Percentiles rank a stretch among this genome's conserved stretches.
These are phyloP conservation scores for Megaceryle alcyon DNA, from an alignment of 2,797 vertebrate genomes.

Conservation along the genomic window DNA sequence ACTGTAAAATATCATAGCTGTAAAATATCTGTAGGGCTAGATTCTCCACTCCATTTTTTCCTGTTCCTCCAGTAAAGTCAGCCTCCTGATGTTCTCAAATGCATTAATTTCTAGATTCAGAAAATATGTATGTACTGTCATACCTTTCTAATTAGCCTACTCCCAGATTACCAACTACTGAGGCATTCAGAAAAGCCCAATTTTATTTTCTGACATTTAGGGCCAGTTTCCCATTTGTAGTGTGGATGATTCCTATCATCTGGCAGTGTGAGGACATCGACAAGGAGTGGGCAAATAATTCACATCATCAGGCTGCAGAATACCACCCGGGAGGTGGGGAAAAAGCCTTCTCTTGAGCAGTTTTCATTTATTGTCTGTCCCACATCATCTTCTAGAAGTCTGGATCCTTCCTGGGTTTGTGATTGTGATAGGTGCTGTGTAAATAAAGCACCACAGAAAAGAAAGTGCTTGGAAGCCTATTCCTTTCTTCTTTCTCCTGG, in stretches of 20 bases:
- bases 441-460: neutral
- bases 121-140: neutral
- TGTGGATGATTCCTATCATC: neutral
- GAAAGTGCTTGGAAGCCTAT: rapidly evolving
- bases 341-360: neutral
- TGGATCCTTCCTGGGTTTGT: neutral
- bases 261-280: neutral
- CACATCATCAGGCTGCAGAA: neutral
- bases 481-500: neutral
- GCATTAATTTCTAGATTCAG: neutral
- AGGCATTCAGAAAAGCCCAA: neutral
- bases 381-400: neutral
- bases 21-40: neutral
- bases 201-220: neutral
- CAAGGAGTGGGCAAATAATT: neutral
- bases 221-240: neutral
- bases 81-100: neutral
- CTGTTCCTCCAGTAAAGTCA: neutral
- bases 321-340: neutral
- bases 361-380: neutral
- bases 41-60: neutral
- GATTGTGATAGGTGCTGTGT: neutral
- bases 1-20: neutral
- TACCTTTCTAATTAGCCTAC: conserved; percentile 11
- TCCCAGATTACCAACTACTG: conserved; percentile 9